Percentiles rank a stretch among this genome's conserved stretches.
Evolutionary conservation across 2,113 vertebrate species (phyloP).

Genomic region (Rhinogobius similis): DNA sequence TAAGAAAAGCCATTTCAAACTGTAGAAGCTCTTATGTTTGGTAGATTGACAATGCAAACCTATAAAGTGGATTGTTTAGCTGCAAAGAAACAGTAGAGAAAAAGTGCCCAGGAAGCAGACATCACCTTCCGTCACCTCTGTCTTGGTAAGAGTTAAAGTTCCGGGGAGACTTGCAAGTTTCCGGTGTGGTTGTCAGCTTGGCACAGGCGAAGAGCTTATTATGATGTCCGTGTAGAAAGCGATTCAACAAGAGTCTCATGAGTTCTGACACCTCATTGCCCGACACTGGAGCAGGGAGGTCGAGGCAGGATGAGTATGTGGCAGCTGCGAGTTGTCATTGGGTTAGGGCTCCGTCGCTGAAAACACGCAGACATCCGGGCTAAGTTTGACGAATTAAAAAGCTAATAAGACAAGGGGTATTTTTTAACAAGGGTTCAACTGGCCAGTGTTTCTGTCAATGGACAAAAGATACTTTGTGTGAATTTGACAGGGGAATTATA

Average conservation of each 20-base stretch:
- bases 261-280: constrained; percentile 39
- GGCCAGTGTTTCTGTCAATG: not conserved
- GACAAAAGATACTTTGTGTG: not conserved
- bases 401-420: constrained; percentile 13
- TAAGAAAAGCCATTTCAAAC: constrained; percentile 38
- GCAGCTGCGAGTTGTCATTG: constrained; percentile 29
- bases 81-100: too few relatives aligned
- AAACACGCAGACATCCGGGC: constrained; percentile 19
- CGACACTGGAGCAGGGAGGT: constrained; percentile 26
- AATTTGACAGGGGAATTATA: not conserved
- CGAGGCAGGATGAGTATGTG: constrained; percentile 22
- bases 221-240: constrained; percentile 46
- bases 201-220: constrained; percentile 42
- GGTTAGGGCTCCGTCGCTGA: constrained; percentile 12
- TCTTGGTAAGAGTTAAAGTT: too few relatives aligned
- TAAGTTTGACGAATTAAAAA: constrained; percentile 25
- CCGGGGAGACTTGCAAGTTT: constrained; percentile 34
- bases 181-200: constrained; percentile 37
- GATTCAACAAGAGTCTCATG: constrained; percentile 33
- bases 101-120: too few relatives aligned
- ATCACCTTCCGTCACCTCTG: too few relatives aligned
- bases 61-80: too few relatives aligned
- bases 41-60: constrained; percentile 26
- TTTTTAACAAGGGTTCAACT: not conserved
- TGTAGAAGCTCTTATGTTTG: constrained; percentile 35